Evolutionary conservation across 1,140 invertebrate species (phyloP), one percentile per base, ranked within the genome.

Genomic region (Ceratosolen solmsi): DNA sequence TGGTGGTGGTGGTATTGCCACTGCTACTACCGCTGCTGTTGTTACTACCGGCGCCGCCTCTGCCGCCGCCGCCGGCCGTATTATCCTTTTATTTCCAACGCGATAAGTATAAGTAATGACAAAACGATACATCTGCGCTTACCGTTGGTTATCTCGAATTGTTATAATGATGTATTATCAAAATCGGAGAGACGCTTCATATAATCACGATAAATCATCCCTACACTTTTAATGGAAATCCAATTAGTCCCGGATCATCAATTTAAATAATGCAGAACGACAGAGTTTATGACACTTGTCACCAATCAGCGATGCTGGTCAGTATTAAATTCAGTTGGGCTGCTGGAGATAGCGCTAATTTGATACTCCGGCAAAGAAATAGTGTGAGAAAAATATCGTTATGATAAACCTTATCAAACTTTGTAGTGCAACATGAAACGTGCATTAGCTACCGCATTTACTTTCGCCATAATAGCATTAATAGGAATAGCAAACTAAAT

Each of bases 361-460:
- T 8, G n/a, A 72, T 27, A 49, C 8, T 22, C 15, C 3, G 36
- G 15, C 13, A 36, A 36, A 56, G 30, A 54, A 56, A 74, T 22
- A 30, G 38, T 15, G 17, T 15, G 38, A 68, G 25, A 68, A 51
- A 68, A 49, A 72, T 49, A 17, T 30, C 8, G 13, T 15, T 63
- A n/a, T 17, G 74, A 76, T 63, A 76, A 54, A 27, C 8, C 65
- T 70, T 78, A 79, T 79, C 65, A 15, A 25, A 27, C 77, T 71
- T 60, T 60, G 2, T 41, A 75, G 9, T 22, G 7, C 15, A n/a
- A 71, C 77, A 71, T 7, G 76, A 78, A 78, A 78, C n/a, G 7
- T n/a, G 76, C 76, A 78, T 78, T 70, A 78, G 76, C 13, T 15
- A 56, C 27, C 60, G 3, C 30, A 13, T 65, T 36, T 33, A 36